These are phyloP conservation scores for Tarsius wallacei DNA, from an alignment of 2,797 vertebrate species.

Conservation along the genomic window DNA sequence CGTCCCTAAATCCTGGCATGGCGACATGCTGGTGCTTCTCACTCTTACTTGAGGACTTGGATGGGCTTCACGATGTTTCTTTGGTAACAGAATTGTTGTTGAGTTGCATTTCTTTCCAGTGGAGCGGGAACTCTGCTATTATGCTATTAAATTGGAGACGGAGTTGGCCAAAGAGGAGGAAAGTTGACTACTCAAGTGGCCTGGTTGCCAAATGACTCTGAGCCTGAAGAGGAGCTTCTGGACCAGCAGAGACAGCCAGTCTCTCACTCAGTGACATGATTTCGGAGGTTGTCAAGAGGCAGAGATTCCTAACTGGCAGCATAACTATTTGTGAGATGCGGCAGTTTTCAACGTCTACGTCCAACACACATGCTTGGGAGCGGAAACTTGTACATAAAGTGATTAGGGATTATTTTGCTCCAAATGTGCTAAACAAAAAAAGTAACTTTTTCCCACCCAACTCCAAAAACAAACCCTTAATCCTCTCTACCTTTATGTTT, in stretches of 20 bases:
- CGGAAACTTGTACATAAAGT: not conserved
- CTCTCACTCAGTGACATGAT: not conserved
- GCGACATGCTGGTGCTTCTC: constrained; percentile 14
- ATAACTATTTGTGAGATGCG: not conserved
- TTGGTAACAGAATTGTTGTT: constrained; percentile 70
- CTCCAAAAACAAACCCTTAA: not conserved
- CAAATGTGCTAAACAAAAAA: constrained; percentile 21
- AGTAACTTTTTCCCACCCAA: not conserved
- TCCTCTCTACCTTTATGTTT: not conserved
- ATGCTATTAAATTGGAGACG: constrained; percentile 33
- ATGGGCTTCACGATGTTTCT: constrained; percentile 49
- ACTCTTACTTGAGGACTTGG: constrained; percentile 69
- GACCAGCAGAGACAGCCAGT: not conserved
- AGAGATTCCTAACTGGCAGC: not conserved
- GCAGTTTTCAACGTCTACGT: not conserved
- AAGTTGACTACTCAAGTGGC: constrained; percentile 17
- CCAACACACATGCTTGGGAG: not conserved
- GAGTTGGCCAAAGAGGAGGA: constrained; percentile 30
- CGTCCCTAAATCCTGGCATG: constrained; percentile 33
- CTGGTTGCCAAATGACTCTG: not conserved
- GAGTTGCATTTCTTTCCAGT: constrained; percentile 55
- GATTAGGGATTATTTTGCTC: constrained; percentile 42
- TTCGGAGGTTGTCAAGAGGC: not conserved
- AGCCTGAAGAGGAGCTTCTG: not conserved
- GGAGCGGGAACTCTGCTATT: constrained; percentile 41